These are phyloP conservation scores for Scrobipalpa costella DNA, from an alignment of 2,888 invertebrate genomes.

Conservation along the genomic window DNA sequence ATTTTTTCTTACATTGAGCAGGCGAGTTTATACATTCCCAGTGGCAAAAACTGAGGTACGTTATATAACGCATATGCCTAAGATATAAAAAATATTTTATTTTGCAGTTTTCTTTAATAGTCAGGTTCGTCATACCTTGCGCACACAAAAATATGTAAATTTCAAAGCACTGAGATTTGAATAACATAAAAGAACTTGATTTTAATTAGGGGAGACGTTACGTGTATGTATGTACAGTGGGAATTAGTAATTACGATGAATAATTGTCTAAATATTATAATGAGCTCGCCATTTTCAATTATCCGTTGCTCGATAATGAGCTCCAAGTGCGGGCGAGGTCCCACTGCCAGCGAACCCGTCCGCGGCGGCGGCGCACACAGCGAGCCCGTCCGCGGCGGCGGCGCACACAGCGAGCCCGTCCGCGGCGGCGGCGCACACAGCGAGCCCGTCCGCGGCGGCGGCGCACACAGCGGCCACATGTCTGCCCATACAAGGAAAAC, in stretches of 20 bases:
- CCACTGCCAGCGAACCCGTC: not conserved
- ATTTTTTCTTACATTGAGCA: too few relatives aligned
- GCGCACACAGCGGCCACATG: not conserved
- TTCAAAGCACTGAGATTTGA: constrained; percentile 4
- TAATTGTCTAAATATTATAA: constrained; percentile 60
- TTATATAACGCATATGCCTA: too few relatives aligned
- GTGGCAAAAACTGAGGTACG: too few relatives aligned
- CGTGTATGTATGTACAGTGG: constrained; percentile 15
- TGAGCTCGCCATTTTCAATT: constrained; percentile 57
- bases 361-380: not conserved
- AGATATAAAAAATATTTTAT: not conserved
- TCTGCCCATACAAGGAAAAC: not conserved
- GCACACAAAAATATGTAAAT: constrained; percentile 13
- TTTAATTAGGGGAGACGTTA: constrained; percentile 15
- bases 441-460: not conserved
- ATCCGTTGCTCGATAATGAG: constrained; percentile 51
- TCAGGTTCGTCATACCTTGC: not conserved
- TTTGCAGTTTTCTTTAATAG: not conserved
- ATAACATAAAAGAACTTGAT: not conserved
- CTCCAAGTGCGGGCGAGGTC: constrained; percentile 31
- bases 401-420: constrained; percentile 3
- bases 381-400: not conserved
- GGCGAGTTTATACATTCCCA: too few relatives aligned
- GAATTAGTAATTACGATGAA: constrained; percentile 37
- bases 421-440: too few relatives aligned